Base-by-base conservation (phyloP, 2,888 invertebrate species). In the Calephelis perditalis region DNA sequence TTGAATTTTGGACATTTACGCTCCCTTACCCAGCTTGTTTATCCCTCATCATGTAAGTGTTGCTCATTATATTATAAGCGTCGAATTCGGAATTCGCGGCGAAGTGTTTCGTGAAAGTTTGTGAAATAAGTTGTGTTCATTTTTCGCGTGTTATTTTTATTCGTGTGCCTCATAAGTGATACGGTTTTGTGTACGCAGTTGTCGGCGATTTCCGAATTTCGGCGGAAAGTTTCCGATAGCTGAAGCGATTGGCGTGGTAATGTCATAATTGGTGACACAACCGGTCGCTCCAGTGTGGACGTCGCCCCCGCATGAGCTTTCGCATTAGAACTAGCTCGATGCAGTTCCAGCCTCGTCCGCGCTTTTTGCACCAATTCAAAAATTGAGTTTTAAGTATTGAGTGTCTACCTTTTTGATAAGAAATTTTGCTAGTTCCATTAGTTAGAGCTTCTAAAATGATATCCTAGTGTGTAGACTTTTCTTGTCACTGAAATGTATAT, bases 41-140 rank as follows among this genome's bases (percentile, higher is more conserved):
- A 84, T 78, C 87, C 84, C 84, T 84, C 83, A 85, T 84, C 87
- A 90, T 88, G 90, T 90, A 90, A 90, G 90, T 90, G 90, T 84
- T 81, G 86, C 81, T 88, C 83, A 85, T 86, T 82, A 75, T 86
- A 82, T 84, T 85, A 82, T 72, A 77, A 67, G 80, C 75, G 78
- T 87, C 86, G 85, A 86, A 83, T 89, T 89, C 86, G 86, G 87
- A 87, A 86, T 76, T 87, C 82, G 84, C 83, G 83, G 79, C 75
- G 69, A 76, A 86, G 86, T 81, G 82, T 77, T 66, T 78, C 81
- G 86, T 88, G 87, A 84, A 86, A 87, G 83, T 90, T 88, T 70
- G 72, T 88, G 89, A 88, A 80, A 73, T 76, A 77, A 74, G 73
- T 81, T 79, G 86, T 87, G 86, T 67, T 68, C 56, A 60, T 61